Percentiles rank a stretch among this genome's conserved stretches.
Evolutionary conservation across 2,113 vertebrate species (phyloP).

Genomic region (Scytalopus superciliaris): DNA sequence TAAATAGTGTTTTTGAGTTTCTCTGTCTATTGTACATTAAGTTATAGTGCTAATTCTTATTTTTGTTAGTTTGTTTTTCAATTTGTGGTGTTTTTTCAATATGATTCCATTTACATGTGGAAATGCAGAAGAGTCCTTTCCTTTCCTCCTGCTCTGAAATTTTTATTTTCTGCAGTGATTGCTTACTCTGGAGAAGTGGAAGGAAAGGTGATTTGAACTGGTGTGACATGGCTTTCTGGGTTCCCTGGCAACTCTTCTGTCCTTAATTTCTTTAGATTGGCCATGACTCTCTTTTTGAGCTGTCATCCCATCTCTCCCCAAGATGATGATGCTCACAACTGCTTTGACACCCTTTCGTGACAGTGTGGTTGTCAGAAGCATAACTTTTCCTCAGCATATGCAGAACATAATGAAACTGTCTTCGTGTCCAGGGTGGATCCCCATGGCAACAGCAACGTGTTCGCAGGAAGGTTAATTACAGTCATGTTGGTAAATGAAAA

Average conservation of each 20-base stretch:
- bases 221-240: background rate
- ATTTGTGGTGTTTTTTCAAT: background rate
- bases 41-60: background rate
- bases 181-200: background rate
- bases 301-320: background rate
- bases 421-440: background rate
- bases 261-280: background rate
- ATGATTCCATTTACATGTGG: background rate
- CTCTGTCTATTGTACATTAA: background rate
- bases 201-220: background rate
- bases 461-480: slow-evolving; percentile 38
- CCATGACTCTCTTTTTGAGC: background rate
- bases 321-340: background rate
- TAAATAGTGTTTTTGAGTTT: background rate
- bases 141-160: background rate
- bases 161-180: background rate
- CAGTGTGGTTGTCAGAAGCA: rapidly evolving
- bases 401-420: background rate
- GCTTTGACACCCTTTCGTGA: background rate
- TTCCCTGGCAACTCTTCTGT: background rate
- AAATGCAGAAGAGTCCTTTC: background rate
- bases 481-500: slow-evolving; percentile 9
- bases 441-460: slow-evolving; percentile 14
- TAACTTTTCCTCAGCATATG: background rate
- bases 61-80: background rate